Conservation (phyloP, 2,797 vertebrate species). For the Helostoma temminkii region DNA sequence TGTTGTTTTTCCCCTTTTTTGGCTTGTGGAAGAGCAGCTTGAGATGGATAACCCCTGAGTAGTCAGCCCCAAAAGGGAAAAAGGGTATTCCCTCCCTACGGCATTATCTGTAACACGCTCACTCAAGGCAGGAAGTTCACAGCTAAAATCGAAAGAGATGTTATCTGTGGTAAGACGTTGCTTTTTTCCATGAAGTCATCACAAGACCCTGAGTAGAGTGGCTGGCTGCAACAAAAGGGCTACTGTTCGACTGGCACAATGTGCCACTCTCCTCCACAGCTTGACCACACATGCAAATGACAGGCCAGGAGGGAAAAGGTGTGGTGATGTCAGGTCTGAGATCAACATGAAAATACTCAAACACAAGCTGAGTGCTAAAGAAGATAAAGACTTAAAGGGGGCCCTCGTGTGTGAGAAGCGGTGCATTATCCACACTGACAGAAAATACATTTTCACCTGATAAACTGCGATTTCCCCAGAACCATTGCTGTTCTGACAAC, state of each 20-base stretch:
- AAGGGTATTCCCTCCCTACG: slow-evolving; percentile 79
- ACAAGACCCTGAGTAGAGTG: slow-evolving; percentile 64
- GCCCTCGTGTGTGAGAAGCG: background rate
- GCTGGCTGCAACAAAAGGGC: slow-evolving; percentile 79
- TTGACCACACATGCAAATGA: slow-evolving; percentile 81
- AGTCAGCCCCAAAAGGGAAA: slow-evolving; percentile 45
- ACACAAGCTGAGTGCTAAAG: slow-evolving; percentile 11
- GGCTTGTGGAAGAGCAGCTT: background rate
- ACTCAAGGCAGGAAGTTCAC: slow-evolving; percentile 84
- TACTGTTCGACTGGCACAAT: slow-evolving; percentile 75
- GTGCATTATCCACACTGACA: slow-evolving; percentile 5
- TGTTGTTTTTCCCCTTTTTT: background rate
- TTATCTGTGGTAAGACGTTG: slow-evolving; percentile 83
- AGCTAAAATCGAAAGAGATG: slow-evolving; percentile 81
- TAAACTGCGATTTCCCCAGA: background rate
- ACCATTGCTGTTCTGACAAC: background rate
- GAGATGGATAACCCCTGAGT: slow-evolving; percentile 1
- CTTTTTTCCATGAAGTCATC: slow-evolving; percentile 89
- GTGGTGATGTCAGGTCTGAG: slow-evolving; percentile 45
- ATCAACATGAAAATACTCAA: background rate
- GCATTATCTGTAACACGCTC: slow-evolving; percentile 59
- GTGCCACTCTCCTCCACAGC: slow-evolving; percentile 63
- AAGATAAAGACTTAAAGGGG: background rate
- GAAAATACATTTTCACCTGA: background rate
- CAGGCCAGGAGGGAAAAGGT: slow-evolving; percentile 59